These are phyloP conservation scores for Timandra comae DNA, from an alignment of 2,888 invertebrate genomes.

Conservation along the genomic window DNA sequence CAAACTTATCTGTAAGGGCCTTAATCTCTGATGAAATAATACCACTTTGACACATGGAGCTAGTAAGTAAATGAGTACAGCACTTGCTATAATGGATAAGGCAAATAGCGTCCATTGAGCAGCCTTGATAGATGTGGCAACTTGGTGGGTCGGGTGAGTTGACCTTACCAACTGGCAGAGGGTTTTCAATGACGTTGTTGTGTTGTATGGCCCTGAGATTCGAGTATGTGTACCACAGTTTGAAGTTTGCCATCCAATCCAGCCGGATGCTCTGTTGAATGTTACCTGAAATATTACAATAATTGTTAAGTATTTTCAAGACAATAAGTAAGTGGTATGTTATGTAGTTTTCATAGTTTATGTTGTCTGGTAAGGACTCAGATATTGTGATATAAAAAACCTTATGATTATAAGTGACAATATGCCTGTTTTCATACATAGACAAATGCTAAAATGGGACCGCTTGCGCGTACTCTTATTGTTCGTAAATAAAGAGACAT, in stretches of 20 bases:
- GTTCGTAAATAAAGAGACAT: no score
- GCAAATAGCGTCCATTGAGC: slow-evolving; percentile 60
- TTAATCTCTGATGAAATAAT: slow-evolving; percentile 34
- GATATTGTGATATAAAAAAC: no score
- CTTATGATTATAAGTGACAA: no score
- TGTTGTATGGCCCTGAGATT: slow-evolving; percentile 56
- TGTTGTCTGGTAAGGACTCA: no score
- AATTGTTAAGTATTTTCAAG: no score
- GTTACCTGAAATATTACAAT: slow-evolving; percentile 61
- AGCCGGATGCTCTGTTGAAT: slow-evolving; percentile 66
- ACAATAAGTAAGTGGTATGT: no score
- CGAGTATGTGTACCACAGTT: slow-evolving; percentile 57
- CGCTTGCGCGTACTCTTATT: no score
- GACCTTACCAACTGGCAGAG: slow-evolving; percentile 36
- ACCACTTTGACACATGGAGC: slow-evolving; percentile 53
- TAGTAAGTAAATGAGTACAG: slow-evolving; percentile 49
- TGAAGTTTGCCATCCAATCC: slow-evolving; percentile 62
- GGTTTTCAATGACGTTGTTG: slow-evolving; percentile 34
- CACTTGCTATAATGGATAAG: slow-evolving; percentile 49
- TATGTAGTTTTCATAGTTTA: no score
- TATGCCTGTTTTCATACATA: no score
- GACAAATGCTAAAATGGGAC: no score
- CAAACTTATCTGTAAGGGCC: slow-evolving; percentile 49
- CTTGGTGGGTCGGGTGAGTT: slow-evolving; percentile 28
- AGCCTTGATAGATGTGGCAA: slow-evolving; percentile 48